A percentile compares a stretch with the other conserved stretches of the same genome.
These are phyloP conservation scores for Rhagonycha fulva DNA, from an alignment of 2,888 invertebrate species.

Conservation along the genomic window DNA sequence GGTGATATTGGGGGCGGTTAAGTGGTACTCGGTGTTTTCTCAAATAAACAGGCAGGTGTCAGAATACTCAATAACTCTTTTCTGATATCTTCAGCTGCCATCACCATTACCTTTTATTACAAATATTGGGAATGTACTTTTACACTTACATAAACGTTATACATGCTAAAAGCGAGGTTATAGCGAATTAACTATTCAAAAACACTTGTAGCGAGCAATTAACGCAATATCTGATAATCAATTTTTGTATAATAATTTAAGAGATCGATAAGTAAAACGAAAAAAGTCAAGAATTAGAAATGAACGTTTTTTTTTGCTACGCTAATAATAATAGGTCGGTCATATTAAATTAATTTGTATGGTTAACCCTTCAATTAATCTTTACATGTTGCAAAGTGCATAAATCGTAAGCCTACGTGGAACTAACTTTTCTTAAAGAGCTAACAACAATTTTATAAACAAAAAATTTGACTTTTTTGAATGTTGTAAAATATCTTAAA, in stretches of 20 bases:
- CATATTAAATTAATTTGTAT: too few species aligned
- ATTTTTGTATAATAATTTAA: not conserved
- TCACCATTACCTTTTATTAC: slow-evolving; percentile 10
- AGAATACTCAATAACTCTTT: slow-evolving; percentile 21
- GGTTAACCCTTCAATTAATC: too few species aligned
- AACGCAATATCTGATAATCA: not conserved
- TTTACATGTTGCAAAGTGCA: too few species aligned
- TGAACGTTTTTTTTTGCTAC: too few species aligned
- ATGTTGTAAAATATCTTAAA: too few species aligned
- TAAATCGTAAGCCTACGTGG: too few species aligned
- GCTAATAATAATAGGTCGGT: too few species aligned
- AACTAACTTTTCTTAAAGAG: too few species aligned
- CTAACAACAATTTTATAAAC: too few species aligned
- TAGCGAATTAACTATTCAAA: not conserved
- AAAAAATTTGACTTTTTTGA: too few species aligned
- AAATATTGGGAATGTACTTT: not conserved
- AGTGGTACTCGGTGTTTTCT: slow-evolving; percentile 45
- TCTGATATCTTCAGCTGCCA: slow-evolving; percentile 22
- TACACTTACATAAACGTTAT: not conserved
- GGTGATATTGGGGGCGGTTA: slow-evolving; percentile 43
- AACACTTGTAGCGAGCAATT: not conserved
- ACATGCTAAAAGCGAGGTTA: not conserved
- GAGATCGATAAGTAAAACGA: not conserved
- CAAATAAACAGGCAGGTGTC: slow-evolving; percentile 36
- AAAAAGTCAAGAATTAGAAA: too few species aligned